A percentile compares a stretch with the other conserved stretches of the same genome.
phyloP scores from a whole-genome alignment of 2,113 vertebrate genomes.

The Hippolais icterina region DNA sequence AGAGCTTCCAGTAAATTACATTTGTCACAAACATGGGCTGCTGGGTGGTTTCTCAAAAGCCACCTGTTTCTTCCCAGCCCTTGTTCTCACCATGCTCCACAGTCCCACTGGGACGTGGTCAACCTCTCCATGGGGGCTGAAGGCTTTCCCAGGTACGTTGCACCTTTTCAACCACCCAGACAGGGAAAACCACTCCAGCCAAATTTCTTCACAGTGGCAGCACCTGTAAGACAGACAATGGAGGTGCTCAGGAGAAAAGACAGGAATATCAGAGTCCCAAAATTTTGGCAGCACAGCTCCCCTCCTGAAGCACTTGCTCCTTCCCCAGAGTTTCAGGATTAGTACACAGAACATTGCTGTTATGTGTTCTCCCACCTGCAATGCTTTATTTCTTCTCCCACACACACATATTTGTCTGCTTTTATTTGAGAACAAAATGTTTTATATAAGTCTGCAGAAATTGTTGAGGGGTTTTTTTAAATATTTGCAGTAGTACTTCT shows the following conservation, averaged over 20 bases:
- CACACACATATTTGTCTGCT: neutral
- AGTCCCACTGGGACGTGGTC: too few species aligned
- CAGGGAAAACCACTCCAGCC: neutral
- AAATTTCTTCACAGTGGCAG: neutral
- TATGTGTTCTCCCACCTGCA: neutral
- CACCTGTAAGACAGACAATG: neutral
- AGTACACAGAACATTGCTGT: neutral
- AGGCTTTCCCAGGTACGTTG: neutral
- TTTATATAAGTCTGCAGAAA: constrained; percentile 5
- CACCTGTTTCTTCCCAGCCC: neutral
- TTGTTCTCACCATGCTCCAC: neutral
- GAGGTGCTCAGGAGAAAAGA: fast-evolving
- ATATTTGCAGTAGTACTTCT: neutral
- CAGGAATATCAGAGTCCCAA: neutral
- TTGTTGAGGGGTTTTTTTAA: neutral
- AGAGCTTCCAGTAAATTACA: neutral
- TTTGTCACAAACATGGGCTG: neutral
- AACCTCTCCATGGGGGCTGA: fast-evolving
- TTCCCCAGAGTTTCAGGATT: neutral
- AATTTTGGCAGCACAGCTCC: neutral
- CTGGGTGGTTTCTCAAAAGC: neutral
- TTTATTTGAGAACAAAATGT: neutral
- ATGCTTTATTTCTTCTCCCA: neutral
- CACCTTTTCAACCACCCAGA: neutral
- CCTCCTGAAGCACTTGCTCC: neutral